These are phyloP conservation scores for Ceuthmochares aereus DNA, from an alignment of 2,113 vertebrate genomes.

Conservation along the genomic window DNA sequence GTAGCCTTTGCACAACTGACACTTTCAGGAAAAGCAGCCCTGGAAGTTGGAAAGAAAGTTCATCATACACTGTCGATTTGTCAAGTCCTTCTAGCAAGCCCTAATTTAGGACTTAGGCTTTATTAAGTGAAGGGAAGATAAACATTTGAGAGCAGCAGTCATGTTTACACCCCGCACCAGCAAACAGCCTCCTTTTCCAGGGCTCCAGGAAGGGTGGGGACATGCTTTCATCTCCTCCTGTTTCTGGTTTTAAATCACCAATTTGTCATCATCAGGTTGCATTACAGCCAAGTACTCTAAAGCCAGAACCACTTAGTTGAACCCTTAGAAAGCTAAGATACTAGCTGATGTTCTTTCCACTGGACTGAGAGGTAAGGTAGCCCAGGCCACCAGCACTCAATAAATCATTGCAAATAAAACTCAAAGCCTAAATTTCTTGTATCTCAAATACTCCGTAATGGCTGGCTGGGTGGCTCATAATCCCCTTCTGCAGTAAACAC, in stretches of 20 bases:
- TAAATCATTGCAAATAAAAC: neutral
- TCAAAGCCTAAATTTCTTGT: neutral
- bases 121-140: neutral
- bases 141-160: neutral
- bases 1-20: constrained; percentile 24
- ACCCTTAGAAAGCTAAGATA: neutral
- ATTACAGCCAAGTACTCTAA: neutral
- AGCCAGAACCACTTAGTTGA: neutral
- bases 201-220: neutral
- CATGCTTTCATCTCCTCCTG: neutral
- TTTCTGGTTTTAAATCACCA: neutral
- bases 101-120: constrained; percentile 34
- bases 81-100: neutral
- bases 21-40: constrained; percentile 34
- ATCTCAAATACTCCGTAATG: neutral
- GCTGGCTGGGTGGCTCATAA: neutral
- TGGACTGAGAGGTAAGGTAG: neutral
- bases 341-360: neutral
- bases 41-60: constrained; percentile 58
- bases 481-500: neutral
- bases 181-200: neutral
- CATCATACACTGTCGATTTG: constrained; percentile 36
- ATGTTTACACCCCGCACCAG: neutral
- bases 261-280: neutral
- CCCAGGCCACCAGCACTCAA: neutral